Percentiles rank a stretch among this genome's conserved stretches.
phyloP scores from a whole-genome alignment of 2,113 vertebrate species.

The Grallaria varia region DNA sequence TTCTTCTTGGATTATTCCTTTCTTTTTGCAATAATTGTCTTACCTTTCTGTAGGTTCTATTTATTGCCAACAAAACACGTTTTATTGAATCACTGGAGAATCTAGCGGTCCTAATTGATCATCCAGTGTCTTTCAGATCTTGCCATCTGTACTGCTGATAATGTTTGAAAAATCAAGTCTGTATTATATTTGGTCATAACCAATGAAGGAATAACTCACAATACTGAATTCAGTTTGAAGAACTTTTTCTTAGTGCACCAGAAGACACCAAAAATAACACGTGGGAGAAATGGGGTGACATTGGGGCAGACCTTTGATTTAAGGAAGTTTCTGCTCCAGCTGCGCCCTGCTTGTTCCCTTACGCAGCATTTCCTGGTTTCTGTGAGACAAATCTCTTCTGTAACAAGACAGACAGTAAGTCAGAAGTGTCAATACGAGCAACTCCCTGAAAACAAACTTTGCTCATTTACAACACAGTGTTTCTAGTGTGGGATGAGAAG shows the following conservation, averaged over 20 bases:
- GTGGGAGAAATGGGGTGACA: background rate
- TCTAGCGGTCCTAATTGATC: background rate
- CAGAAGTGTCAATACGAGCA: background rate
- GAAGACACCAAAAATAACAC: background rate
- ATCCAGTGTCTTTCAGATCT: background rate
- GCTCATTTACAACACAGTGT: background rate
- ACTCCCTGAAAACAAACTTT: constrained; percentile 33
- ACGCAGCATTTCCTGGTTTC: background rate
- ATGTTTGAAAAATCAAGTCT: background rate
- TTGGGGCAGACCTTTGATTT: background rate
- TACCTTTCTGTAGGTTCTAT: background rate
- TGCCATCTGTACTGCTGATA: background rate
- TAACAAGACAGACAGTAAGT: background rate
- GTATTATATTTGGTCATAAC: background rate
- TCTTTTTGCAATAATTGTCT: background rate
- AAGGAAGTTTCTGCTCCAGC: background rate
- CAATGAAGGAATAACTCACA: background rate
- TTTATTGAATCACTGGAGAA: background rate
- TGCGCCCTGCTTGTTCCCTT: background rate
- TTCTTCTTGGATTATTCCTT: background rate
- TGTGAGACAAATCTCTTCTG: background rate
- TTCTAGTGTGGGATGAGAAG: background rate
- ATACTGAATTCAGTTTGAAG: background rate
- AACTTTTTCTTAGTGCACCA: background rate
- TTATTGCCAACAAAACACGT: background rate